A percentile compares a stretch with the other conserved stretches of the same genome.
Conservation (phyloP, 2,113 vertebrate genomes). For the Labrus mixtus region DNA sequence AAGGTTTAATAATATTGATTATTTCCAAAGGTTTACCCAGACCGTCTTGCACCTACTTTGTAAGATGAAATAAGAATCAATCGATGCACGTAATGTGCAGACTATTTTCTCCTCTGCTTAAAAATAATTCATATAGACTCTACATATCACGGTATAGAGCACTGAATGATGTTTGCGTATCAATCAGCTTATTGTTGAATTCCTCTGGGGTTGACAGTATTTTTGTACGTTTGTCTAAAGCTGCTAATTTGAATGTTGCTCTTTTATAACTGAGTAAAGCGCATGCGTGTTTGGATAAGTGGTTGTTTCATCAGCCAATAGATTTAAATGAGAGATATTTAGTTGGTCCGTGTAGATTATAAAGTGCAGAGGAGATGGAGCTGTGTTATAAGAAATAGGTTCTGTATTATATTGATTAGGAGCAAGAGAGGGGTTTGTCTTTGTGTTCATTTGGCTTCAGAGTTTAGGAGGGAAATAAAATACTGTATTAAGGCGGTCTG, state of each 20-base stretch:
- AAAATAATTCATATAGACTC: conserved; percentile 28
- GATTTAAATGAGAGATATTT: conserved; percentile 13
- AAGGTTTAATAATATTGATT: background rate
- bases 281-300: conserved; percentile 34
- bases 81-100: background rate
- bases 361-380: background rate
- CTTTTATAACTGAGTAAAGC: conserved; percentile 51
- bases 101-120: conserved; percentile 3
- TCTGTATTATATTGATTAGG: conserved; percentile 43
- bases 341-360: background rate
- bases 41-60: background rate
- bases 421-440: conserved; percentile 30
- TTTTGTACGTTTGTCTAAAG: conserved; percentile 59
- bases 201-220: conserved; percentile 30
- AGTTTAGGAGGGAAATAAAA: conserved; percentile 23
- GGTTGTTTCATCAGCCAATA: conserved; percentile 22
- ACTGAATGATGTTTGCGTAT: conserved; percentile 2
- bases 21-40: background rate
- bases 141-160: conserved; percentile 24
- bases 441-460: conserved; percentile 30
- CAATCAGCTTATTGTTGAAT: too few species aligned
- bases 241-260: conserved; percentile 62
- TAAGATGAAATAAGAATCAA: background rate
- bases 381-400: conserved; percentile 3
- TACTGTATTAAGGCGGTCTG: conserved; percentile 26